phyloP scores from a whole-genome alignment of 2,797 vertebrate species.

The Sebastes ruberrimus region DNA sequence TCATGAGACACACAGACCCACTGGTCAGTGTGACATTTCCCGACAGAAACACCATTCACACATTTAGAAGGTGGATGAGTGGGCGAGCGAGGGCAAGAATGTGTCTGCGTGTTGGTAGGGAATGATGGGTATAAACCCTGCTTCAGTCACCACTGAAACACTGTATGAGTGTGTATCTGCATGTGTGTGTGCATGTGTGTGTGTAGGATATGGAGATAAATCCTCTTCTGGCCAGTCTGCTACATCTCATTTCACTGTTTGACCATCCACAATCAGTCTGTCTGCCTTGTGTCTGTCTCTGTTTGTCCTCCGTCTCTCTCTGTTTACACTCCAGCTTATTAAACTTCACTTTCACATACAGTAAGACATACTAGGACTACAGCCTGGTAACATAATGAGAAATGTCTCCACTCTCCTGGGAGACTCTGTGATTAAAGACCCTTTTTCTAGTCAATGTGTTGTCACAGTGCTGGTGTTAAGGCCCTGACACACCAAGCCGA shows the following conservation, averaged over 20 bases:
- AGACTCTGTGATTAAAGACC: neutral
- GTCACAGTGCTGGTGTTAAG: neutral
- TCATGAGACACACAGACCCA: slow-evolving; percentile 44
- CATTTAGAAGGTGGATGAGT: slow-evolving; percentile 24
- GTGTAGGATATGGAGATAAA: slow-evolving; percentile 12
- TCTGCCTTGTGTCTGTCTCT: neutral
- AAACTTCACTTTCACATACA: slow-evolving; percentile 34
- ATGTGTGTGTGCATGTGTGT: rapidly evolving
- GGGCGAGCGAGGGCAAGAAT: neutral
- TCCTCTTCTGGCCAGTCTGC: slow-evolving; percentile 4
- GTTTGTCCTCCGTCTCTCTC: neutral
- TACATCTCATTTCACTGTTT: slow-evolving; percentile 27
- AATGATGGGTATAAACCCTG: neutral
- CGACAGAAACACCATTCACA: slow-evolving; percentile 71
- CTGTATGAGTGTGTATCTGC: neutral
- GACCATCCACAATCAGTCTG: slow-evolving; percentile 2
- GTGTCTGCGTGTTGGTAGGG: neutral
- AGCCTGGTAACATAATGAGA: neutral
- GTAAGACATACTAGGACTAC: neutral
- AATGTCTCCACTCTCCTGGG: slow-evolving; percentile 13
- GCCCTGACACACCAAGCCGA: too few species aligned
- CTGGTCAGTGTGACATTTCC: slow-evolving; percentile 69
- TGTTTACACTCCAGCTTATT: slow-evolving; percentile 40
- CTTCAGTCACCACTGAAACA: neutral
- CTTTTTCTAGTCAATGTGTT: neutral